Percentiles rank a stretch among this genome's conserved stretches.
These are phyloP conservation scores for Spea multiplicata DNA, from an alignment of 2,113 vertebrate species.

Conservation along the genomic window DNA sequence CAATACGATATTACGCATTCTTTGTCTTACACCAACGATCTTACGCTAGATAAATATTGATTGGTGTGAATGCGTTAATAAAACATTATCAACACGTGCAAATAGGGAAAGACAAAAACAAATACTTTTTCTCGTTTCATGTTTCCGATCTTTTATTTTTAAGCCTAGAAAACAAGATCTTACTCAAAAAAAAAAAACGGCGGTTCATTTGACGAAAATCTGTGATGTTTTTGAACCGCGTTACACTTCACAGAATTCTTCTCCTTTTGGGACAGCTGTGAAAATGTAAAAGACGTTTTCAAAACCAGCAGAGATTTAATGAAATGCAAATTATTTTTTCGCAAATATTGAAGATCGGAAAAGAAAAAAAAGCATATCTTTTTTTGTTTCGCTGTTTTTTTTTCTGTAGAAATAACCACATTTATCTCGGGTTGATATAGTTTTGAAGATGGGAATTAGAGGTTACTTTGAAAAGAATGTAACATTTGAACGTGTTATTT, in stretches of 20 bases:
- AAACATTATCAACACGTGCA: not conserved
- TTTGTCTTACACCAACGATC: not conserved
- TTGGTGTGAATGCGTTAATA: constrained; percentile 2
- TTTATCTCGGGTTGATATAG: constrained; percentile 38
- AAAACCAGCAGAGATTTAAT: constrained; percentile 35
- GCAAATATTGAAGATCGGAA: constrained; percentile 4
- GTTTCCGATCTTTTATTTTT: not conserved
- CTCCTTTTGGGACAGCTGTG: constrained; percentile 25
- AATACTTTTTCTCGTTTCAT: not conserved
- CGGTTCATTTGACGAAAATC: not conserved
- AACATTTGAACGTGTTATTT: constrained; percentile 10
- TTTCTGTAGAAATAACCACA: constrained; percentile 36
- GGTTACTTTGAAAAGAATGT: constrained; percentile 30
- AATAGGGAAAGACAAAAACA: not conserved
- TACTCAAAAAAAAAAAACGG: not conserved
- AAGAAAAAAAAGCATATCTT: constrained; percentile 29
- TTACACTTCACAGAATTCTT: constrained; percentile 24
- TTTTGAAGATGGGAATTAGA: constrained; percentile 35
- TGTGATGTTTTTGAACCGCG: constrained; percentile 13
- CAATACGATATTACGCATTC: not conserved
- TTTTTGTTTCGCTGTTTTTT: constrained; percentile 1
- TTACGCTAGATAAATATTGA: constrained; percentile 8
- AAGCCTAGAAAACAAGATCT: not conserved
- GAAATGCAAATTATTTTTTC: constrained; percentile 39
- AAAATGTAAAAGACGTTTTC: constrained; percentile 35